phyloP scores from a whole-genome alignment of 2,113 vertebrate genomes.

The Larimichthys crocea region DNA sequence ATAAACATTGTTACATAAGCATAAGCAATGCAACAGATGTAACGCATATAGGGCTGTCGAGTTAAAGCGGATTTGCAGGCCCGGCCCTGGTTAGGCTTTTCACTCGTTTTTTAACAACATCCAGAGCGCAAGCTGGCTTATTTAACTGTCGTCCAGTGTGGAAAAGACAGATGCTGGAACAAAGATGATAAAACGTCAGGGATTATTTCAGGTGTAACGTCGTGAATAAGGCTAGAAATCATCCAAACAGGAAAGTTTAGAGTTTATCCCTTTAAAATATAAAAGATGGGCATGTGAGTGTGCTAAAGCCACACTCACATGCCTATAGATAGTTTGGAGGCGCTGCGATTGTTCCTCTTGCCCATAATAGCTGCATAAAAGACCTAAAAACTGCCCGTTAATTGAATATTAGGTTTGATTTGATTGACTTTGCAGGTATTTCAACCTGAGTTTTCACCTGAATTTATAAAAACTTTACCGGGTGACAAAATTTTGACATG shows the following conservation, averaged over 20 bases:
- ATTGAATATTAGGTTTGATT: too few species aligned
- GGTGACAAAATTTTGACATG: neutral
- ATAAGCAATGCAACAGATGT: slow-evolving; percentile 12
- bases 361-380: neutral
- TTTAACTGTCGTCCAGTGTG: too few species aligned
- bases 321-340: neutral
- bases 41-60: neutral
- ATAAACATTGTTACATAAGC: slow-evolving; percentile 13
- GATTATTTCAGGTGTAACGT: neutral
- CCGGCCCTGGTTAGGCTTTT: neutral
- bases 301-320: neutral
- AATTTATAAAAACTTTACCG: neutral
- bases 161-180: neutral
- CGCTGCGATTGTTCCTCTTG: neutral
- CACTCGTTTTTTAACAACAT: too few species aligned
- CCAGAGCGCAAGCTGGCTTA: neutral
- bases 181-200: too few species aligned
- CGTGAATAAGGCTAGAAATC: neutral
- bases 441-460: neutral
- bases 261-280: too few species aligned
- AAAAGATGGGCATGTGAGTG: neutral
- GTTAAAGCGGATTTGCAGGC: neutral
- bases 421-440: neutral
- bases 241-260: too few species aligned
- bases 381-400: neutral